A percentile compares a stretch with the other conserved stretches of the same genome.
phyloP scores from a whole-genome alignment of 1,140 invertebrate species.

The Cardiocondyla obscurior region DNA sequence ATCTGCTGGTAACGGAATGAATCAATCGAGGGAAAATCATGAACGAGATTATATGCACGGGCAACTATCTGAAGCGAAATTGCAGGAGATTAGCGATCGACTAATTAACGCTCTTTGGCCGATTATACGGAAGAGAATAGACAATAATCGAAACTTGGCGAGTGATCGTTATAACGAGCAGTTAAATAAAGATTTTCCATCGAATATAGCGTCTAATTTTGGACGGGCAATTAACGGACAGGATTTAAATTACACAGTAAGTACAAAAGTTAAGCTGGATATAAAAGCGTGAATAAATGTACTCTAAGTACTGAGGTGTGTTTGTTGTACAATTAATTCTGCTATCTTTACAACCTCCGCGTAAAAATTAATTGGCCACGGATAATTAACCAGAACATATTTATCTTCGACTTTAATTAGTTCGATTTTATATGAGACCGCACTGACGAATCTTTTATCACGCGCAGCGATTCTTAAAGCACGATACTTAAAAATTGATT shows the following conservation, averaged over 20 bases:
- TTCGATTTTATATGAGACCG: neutral
- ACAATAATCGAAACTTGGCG: neutral
- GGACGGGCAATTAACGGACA: neutral
- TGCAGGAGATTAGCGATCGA: neutral
- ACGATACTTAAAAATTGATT: neutral
- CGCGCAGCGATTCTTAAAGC: neutral
- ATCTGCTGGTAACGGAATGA: neutral
- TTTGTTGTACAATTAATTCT: slow-evolving; percentile 14
- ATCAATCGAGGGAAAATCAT: neutral
- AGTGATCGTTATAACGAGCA: neutral
- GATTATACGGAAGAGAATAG: neutral
- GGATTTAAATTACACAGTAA: neutral
- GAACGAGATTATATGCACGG: neutral
- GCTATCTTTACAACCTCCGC: neutral
- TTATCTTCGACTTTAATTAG: slow-evolving; percentile 4
- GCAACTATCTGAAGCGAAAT: neutral
- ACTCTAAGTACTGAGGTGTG: neutral
- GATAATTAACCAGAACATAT: neutral
- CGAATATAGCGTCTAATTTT: neutral
- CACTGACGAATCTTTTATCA: neutral
- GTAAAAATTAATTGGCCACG: slow-evolving; percentile 20
- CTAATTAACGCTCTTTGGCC: neutral
- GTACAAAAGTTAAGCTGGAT: neutral
- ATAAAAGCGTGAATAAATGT: no score
- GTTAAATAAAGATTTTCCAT: neutral